Evolutionary conservation across 2,888 invertebrate species (phyloP).

Genomic region (Netelia melanura): DNA sequence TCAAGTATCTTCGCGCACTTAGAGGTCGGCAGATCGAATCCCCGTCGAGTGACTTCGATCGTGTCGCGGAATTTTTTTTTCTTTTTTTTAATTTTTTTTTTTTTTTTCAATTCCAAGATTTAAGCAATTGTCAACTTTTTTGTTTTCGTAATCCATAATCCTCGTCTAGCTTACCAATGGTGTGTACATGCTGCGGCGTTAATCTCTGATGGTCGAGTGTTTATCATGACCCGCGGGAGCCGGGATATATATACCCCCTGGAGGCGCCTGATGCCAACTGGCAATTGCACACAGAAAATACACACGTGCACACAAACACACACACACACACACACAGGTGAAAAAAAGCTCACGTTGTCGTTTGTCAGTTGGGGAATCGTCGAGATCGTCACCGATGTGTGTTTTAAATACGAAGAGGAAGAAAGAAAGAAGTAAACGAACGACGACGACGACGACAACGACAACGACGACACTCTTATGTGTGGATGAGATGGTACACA

Average conservation of each 20-base stretch:
- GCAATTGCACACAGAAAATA: conserved; percentile 49
- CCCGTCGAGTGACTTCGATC: not conserved
- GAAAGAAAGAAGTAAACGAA: conserved; percentile 15
- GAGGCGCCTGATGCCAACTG: conserved; percentile 76
- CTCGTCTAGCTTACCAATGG: conserved; percentile 77
- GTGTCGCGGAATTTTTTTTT: not conserved
- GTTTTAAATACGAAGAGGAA: conserved; percentile 17
- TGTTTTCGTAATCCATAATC: conserved; percentile 46
- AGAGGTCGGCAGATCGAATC: not conserved
- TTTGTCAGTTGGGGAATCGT: conserved; percentile 31
- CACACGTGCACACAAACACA: conserved; percentile 23
- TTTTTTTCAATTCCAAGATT: conserved; percentile 20
- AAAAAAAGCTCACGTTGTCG: conserved; percentile 57
- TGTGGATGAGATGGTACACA: not conserved
- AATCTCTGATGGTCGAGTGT: conserved; percentile 80
- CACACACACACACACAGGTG: conserved; percentile 33
- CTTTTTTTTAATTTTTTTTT: not conserved
- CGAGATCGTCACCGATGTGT: conserved; percentile 12
- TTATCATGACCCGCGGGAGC: conserved; percentile 79
- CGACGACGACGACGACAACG: conserved; percentile 10
- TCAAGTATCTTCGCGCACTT: conserved; percentile 31
- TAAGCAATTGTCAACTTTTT: conserved; percentile 4
- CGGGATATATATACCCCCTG: conserved; percentile 81
- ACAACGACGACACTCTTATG: conserved; percentile 26
- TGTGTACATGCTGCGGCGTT: conserved; percentile 80